Evolutionary conservation across 1,140 invertebrate genomes (phyloP).

Genomic region (Samia ricini): DNA sequence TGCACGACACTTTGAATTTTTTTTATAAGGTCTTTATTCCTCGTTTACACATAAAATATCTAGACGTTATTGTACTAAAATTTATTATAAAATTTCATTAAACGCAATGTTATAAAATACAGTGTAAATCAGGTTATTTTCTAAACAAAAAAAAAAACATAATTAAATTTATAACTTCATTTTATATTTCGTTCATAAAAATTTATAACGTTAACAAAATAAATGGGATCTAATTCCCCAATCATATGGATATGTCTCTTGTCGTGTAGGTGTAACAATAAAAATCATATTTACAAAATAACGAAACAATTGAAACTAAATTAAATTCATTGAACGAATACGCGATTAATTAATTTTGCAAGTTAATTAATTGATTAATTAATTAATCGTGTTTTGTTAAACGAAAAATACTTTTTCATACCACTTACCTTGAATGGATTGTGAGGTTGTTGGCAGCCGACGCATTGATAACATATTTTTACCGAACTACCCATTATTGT

Average conservation of each 20-base stretch:
- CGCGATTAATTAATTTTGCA: neutral
- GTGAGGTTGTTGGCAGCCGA: too few species aligned
- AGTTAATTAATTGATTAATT: too few species aligned
- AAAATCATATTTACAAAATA: neutral
- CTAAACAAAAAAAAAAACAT: neutral
- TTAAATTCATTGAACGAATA: neutral
- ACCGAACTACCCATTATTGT: too few species aligned
- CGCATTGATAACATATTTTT: too few species aligned
- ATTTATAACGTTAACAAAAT: neutral
- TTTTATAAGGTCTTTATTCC: neutral
- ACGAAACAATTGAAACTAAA: neutral
- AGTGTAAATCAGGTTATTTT: neutral
- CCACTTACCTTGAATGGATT: too few species aligned
- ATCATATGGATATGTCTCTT: constrained; percentile 4
- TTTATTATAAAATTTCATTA: too few species aligned
- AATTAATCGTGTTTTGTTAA: neutral
- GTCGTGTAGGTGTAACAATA: neutral
- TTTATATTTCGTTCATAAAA: neutral
- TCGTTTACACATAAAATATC: neutral
- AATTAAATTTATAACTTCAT: neutral
- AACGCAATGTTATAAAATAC: too few species aligned
- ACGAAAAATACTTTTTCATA: too few species aligned
- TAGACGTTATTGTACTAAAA: too few species aligned
- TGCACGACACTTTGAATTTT: too few species aligned
- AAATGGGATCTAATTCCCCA: neutral